Base-by-base conservation (phyloP, 2,113 vertebrate species). In the Alexandromys fortis region DNA sequence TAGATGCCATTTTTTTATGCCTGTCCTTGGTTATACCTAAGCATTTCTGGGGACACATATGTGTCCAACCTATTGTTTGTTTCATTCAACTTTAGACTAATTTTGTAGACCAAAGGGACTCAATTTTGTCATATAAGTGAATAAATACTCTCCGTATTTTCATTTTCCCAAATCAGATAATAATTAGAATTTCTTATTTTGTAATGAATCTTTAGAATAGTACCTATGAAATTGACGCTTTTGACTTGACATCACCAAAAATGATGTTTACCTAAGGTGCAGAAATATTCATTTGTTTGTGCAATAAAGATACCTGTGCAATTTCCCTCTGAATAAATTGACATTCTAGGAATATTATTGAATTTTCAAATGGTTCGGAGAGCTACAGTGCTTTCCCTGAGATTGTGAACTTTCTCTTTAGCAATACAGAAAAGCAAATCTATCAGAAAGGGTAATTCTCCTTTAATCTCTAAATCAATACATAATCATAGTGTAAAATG, bases 401-500 rank as follows among this genome's bases (percentile, higher is more conserved):
- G 47, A 26, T 63, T 45, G 45, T 45, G 61, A 58, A 67, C 26
- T 83, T 52, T 92, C 61, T n/a, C 33, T 92, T 92, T 89, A 38
- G 9, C 63, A 92, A 77, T 4, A 92, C 65, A 58, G 49, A 28
- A 30, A 24, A 97, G 72, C 63, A 86, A 70, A 55, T 28, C 17
- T 79, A 82, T 38, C 52, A 94, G 3, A 96, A 97, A 85, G 9
- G 58, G 61, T 88, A 77, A 88, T 33, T 94, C 21, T 86, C 26
- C 28, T 72, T 91, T 96, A 89, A 83, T 92, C 42, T 94, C 19
- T 73, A 86, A 96, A 95, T 95, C 49, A 70, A 86, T 94, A 95
- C 9, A 58, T 77, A 95, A 86, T 70, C 70, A 94, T 77, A 86
- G 47, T 7, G 0, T 30, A 47, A 93, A 90, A 90, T 96, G 55